Percentiles rank a stretch among this genome's conserved stretches.
phyloP scores from a whole-genome alignment of 2,113 vertebrate species.

The Lepidothrix coronata region DNA sequence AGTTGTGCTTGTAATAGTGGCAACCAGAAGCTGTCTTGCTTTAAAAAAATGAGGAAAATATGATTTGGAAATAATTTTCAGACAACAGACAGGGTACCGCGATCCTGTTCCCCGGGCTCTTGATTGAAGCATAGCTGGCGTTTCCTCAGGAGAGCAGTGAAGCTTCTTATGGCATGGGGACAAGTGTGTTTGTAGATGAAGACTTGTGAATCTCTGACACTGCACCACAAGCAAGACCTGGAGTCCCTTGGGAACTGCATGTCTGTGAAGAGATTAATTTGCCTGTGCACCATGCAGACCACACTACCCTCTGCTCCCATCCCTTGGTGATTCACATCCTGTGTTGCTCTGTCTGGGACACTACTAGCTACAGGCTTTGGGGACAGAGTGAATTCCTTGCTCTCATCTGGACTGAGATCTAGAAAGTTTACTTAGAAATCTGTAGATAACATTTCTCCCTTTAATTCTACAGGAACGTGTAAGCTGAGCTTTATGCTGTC shows the following conservation, averaged over 20 bases:
- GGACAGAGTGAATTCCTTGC: neutral
- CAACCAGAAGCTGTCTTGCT: neutral
- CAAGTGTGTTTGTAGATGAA: rapidly evolving
- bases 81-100: neutral
- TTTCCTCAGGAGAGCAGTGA: neutral
- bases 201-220: neutral
- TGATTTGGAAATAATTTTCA: neutral
- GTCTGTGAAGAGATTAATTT: neutral
- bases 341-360: rapidly evolving
- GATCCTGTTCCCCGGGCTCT: neutral
- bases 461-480: neutral
- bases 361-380: neutral
- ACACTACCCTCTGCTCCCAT: neutral
- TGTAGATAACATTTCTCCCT: neutral
- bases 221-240: neutral
- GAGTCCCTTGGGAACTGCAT: neutral
- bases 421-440: neutral
- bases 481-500: neutral
- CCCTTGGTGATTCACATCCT: neutral
- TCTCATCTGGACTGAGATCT: neutral
- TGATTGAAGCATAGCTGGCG: neutral
- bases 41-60: neutral
- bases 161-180: neutral
- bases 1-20: neutral
- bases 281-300: neutral